These are phyloP conservation scores for Pristionchus fissidentatus DNA, from an alignment of 2,888 invertebrate species.

Conservation along the genomic window DNA sequence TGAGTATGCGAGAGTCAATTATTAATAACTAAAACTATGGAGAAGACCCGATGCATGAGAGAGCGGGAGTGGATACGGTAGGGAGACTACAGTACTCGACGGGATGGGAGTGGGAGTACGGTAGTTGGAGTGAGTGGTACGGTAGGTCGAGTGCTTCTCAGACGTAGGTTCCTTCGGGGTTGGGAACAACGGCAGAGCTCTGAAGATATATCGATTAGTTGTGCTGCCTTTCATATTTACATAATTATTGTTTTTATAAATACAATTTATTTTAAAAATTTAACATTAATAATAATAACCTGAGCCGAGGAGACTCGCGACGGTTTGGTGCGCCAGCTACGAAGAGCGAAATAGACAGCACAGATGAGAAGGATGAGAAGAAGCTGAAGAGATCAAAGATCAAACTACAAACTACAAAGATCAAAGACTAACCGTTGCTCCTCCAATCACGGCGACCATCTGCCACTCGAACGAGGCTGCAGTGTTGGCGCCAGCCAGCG, in stretches of 20 bases:
- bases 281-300: not conserved
- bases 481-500: conserved; percentile 10
- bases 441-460: conserved; percentile 24
- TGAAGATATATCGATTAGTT: not conserved
- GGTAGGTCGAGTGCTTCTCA: conserved; percentile 8
- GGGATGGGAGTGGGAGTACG: too few relatives aligned
- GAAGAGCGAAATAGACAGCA: conserved; percentile 43
- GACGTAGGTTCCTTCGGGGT: conserved; percentile 43
- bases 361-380: conserved; percentile 28
- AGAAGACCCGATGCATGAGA: conserved; percentile 38
- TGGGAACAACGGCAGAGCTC: conserved; percentile 36
- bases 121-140: too few relatives aligned
- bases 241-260: too few relatives aligned
- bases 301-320: conserved; percentile 46
- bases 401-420: not conserved
- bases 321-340: conserved; percentile 36
- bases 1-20: conserved; percentile 26
- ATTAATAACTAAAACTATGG: conserved; percentile 43
- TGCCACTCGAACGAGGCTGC: conserved; percentile 39
- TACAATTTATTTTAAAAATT: not conserved
- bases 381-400: conserved; percentile 46
- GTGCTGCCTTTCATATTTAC: too few relatives aligned
- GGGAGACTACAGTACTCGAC: conserved; percentile 5
- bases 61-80: not conserved
- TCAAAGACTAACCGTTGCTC: conserved; percentile 3